Base-by-base conservation (phyloP, 2,888 invertebrate genomes). In the Parnassius mnemosyne region DNA sequence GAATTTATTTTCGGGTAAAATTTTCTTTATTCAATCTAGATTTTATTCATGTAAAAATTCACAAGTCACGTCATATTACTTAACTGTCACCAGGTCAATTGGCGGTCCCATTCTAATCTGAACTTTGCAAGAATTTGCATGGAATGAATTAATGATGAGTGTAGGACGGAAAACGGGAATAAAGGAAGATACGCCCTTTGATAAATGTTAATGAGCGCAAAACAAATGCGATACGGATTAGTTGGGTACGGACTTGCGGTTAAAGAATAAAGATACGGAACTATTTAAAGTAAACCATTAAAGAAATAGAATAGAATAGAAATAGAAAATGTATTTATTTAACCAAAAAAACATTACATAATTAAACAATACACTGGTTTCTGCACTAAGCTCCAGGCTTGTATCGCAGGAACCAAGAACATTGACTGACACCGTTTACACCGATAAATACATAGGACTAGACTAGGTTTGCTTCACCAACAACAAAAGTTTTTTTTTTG, bases 81-180 rank as follows among this genome's bases (percentile, higher is more conserved):
- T 13, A 13, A 13, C 49, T 13, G 42, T 54, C 54, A 54, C 54
- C 42, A 42, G 54, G 54, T 54, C 44, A 54, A 41, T 53, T 41
- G 49, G 49, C 34, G 53, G 41, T 53, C 55, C 11, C 44, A 20
- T 13, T 16, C 55, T 46, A 55, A 55, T 46, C 44, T 46, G n/a
- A 55, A 55, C 55, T 55, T 55, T 46, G 25, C 46, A n/a, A 44
- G 46, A 55, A 55, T 55, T 55, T 44, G 55, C 55, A 55, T 55
- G 25, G 55, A 44, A 55, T 55, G 25, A 55, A 55, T 55, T 55
- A 55, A 55, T 46, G 44, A 55, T 55, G 55, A 55, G 55, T 46
- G 46, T 25, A 44, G 46, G 46, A 41, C 42, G 46, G 55, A 46
- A 46, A 55, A 55, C 25, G 20, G 55, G 46, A 53, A 53, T 13